phyloP scores from a whole-genome alignment of 1,140 invertebrate genomes.

The Cotesia chilonis region DNA sequence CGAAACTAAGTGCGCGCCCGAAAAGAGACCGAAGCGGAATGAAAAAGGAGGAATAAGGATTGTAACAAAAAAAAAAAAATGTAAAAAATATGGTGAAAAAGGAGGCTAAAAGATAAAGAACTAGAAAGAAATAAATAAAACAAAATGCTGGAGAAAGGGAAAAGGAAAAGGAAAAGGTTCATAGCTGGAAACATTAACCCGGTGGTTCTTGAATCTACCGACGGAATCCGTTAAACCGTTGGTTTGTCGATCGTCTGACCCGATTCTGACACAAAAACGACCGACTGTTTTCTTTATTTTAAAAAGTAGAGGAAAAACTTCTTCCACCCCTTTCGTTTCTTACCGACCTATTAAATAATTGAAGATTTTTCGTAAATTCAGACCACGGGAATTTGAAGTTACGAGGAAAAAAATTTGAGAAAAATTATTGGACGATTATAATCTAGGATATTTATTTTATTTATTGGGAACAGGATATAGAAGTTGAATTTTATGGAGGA shows the following conservation, averaged over 20 bases:
- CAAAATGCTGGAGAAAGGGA: neutral
- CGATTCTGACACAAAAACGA: neutral
- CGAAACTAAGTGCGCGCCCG: constrained; percentile 42
- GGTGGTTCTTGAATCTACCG: constrained; percentile 11
- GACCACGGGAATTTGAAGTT: too few species aligned
- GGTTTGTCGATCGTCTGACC: constrained; percentile 9
- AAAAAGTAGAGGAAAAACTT: neutral
- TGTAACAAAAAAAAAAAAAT: neutral
- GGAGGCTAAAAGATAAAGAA: constrained; percentile 6
- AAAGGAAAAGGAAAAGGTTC: constrained; percentile 5
- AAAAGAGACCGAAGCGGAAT: constrained; percentile 29
- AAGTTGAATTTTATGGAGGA: too few species aligned
- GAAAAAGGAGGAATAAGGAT: constrained; percentile 8
- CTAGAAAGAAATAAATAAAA: constrained; percentile 21
- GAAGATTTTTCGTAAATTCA: too few species aligned
- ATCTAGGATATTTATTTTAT: too few species aligned
- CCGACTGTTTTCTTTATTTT: neutral
- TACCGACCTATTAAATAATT: neutral
- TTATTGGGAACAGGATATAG: too few species aligned
- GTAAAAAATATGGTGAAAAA: constrained; percentile 8
- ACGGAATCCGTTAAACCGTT: constrained; percentile 24
- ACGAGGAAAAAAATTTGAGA: too few species aligned
- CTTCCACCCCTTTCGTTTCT: too few species aligned
- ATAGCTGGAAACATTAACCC: constrained; percentile 24
- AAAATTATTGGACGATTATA: too few species aligned